Evolutionary conservation across 2,888 invertebrate species (phyloP).

Genomic region (Drosophila prolongata): DNA sequence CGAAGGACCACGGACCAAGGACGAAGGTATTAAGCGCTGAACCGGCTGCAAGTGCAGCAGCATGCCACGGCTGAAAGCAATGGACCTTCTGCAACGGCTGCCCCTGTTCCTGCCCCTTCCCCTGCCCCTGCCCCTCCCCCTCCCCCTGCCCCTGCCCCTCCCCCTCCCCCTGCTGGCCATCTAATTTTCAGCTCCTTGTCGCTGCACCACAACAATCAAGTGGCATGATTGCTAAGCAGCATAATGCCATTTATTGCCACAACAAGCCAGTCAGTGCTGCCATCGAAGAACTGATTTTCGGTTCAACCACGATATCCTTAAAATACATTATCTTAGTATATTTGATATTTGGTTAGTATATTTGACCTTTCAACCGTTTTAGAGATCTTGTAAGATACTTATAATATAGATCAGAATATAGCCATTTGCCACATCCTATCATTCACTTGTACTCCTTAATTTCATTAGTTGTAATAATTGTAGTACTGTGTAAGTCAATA

Average conservation of each 20-base stretch:
- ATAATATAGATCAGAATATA: too few species aligned
- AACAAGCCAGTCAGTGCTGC: slow-evolving; percentile 41
- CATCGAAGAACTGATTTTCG: neutral
- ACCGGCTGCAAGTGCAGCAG: slow-evolving; percentile 13
- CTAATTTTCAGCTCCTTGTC: slow-evolving; percentile 46
- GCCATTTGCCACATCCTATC: too few species aligned
- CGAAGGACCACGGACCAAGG: neutral
- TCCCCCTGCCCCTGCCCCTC: neutral
- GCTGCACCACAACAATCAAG: slow-evolving; percentile 61
- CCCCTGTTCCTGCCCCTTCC: neutral
- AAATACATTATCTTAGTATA: too few species aligned
- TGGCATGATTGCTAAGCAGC: slow-evolving; percentile 74
- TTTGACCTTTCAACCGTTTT: too few species aligned
- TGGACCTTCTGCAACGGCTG: slow-evolving; percentile 9
- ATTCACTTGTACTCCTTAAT: neutral
- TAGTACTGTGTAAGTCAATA: too few species aligned
- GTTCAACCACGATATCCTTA: too few species aligned
- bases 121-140: neutral
- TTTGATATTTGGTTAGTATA: too few species aligned
- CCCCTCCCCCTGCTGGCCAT: slow-evolving; percentile 36
- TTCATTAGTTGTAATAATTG: too few species aligned
- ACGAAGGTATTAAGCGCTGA: slow-evolving; percentile 32
- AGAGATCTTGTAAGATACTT: too few species aligned
- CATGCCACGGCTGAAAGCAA: slow-evolving; percentile 27
- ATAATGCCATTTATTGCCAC: slow-evolving; percentile 75